Conservation (phyloP, 2,113 vertebrate species). For the Heptranchias perlo region DNA sequence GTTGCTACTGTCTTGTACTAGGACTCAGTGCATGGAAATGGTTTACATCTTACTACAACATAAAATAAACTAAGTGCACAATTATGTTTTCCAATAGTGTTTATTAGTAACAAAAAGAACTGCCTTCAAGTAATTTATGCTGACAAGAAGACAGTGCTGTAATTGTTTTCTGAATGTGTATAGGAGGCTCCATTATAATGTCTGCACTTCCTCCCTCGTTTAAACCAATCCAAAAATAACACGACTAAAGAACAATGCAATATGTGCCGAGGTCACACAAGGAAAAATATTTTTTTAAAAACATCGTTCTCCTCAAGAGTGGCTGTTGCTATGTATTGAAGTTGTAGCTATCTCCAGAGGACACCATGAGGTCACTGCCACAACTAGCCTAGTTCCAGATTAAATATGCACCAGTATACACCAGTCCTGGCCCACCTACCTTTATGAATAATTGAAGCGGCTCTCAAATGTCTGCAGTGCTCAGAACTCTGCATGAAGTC, state of each 20-base stretch:
- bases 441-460: not conserved
- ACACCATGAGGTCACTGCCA: not conserved
- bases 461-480: not conserved
- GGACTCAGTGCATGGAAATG: not conserved
- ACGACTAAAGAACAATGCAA: constrained; percentile 45
- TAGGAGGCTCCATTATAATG: constrained; percentile 41
- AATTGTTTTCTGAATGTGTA: constrained; percentile 47
- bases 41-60: not conserved
- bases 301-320: constrained; percentile 38
- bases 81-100: not conserved
- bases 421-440: not conserved
- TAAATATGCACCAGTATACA: not conserved
- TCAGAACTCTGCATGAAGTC: not conserved
- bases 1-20: not conserved
- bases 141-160: constrained; percentile 46
- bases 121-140: constrained; percentile 45
- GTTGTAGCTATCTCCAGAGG: not conserved
- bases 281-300: constrained; percentile 40
- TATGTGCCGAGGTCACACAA: constrained; percentile 41
- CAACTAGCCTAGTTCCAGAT: not conserved
- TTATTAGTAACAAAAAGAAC: constrained; percentile 48
- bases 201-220: constrained; percentile 45
- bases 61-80: not conserved
- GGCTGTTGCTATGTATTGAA: constrained; percentile 37
- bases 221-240: constrained; percentile 48